Percentiles rank a stretch among this genome's conserved stretches.
Evolutionary conservation across 2,113 vertebrate genomes (phyloP).

Genomic region (Pteruthius melanotis): DNA sequence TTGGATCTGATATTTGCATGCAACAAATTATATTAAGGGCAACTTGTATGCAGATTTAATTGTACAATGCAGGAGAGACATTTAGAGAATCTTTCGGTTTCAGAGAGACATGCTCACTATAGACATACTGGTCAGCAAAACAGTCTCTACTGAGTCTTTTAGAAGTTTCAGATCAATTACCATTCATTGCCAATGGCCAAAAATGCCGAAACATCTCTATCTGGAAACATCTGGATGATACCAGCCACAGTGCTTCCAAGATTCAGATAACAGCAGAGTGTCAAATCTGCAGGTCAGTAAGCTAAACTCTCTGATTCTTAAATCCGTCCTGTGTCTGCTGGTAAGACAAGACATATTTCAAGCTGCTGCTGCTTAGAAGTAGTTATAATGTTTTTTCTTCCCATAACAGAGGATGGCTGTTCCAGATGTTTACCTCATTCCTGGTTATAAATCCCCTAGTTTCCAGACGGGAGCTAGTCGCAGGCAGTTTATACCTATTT

Average conservation of each 20-base stretch:
- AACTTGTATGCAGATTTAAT: slow-evolving; percentile 34
- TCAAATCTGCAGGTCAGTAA: background rate
- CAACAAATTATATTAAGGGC: slow-evolving; percentile 11
- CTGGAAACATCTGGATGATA: no score
- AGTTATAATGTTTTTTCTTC: slow-evolving; percentile 24
- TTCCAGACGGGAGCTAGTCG: background rate
- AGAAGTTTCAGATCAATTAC: slow-evolving; percentile 1
- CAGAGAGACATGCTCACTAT: background rate
- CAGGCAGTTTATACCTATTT: background rate
- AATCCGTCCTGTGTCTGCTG: background rate
- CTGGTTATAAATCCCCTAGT: slow-evolving; percentile 31
- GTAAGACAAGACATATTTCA: slow-evolving; percentile 17
- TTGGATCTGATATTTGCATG: slow-evolving; percentile 10
- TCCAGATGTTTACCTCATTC: slow-evolving; percentile 12
- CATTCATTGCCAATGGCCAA: background rate
- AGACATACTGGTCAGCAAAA: background rate
- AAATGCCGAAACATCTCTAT: slow-evolving; percentile 18
- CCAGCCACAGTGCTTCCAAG: background rate
- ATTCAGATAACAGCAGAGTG: background rate
- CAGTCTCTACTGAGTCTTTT: background rate
- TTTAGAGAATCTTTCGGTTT: background rate
- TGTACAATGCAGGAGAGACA: background rate
- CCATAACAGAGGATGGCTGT: background rate
- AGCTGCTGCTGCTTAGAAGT: background rate
- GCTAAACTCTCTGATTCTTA: background rate